These are phyloP conservation scores for Polyommatus iphigenia DNA, from an alignment of 2,888 invertebrate genomes.

Conservation along the genomic window DNA sequence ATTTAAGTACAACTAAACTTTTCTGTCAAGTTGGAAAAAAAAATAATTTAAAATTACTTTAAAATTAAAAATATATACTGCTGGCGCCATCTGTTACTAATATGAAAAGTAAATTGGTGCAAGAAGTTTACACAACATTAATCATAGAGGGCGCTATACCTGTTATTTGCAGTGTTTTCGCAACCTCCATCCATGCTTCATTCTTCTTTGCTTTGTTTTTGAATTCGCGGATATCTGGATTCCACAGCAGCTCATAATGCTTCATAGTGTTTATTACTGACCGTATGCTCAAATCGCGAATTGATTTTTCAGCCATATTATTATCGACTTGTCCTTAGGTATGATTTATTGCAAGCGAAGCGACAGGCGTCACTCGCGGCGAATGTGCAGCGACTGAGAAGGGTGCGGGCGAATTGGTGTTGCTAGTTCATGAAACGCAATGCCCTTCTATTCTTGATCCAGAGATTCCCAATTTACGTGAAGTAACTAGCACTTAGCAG, in stretches of 20 bases:
- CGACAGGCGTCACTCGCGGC: conserved; percentile 15
- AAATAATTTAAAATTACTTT: neutral
- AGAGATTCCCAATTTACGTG: neutral
- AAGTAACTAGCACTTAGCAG: too few species aligned
- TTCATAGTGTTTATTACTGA: neutral
- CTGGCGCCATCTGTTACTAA: neutral
- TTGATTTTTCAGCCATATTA: neutral
- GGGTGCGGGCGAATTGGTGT: neutral
- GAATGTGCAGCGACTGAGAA: neutral
- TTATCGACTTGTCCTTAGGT: neutral
- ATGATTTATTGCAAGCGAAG: neutral
- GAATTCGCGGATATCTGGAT: neutral
- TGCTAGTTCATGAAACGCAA: neutral
- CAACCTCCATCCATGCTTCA: neutral
- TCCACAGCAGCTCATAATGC: neutral
- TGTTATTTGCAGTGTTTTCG: neutral
- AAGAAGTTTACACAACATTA: neutral
- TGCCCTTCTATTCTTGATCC: neutral
- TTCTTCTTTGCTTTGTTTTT: neutral
- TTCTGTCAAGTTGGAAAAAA: too few species aligned
- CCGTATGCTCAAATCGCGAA: neutral
- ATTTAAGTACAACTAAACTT: too few species aligned
- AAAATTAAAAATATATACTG: neutral
- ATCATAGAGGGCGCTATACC: neutral
- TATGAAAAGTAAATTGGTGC: neutral